Percentiles rank a stretch among this genome's conserved stretches.
phyloP scores from a whole-genome alignment of 2,888 invertebrate species.

The Augiades crinisus region DNA sequence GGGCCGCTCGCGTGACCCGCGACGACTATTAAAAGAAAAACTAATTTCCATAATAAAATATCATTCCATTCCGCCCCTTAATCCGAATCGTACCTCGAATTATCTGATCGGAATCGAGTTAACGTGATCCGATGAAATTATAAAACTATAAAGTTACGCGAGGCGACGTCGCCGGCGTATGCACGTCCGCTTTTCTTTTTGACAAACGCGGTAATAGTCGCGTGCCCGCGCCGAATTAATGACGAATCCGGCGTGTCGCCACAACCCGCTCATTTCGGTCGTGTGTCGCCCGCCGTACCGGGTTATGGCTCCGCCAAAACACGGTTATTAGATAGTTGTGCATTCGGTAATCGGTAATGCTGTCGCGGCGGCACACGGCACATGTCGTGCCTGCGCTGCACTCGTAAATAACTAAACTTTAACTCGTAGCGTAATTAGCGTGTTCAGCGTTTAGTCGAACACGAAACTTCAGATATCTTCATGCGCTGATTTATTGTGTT shows the following conservation, averaged over 20 bases:
- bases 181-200: conserved; percentile 70
- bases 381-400: conserved; percentile 64
- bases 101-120: conserved; percentile 75
- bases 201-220: conserved; percentile 73
- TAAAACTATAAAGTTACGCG: conserved; percentile 72
- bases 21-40: conserved; percentile 73
- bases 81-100: conserved; percentile 53
- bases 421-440: conserved; percentile 59
- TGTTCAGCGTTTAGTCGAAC: conserved; percentile 46
- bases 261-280: conserved; percentile 70
- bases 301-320: conserved; percentile 60
- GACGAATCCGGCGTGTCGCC: conserved; percentile 70
- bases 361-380: conserved; percentile 60
- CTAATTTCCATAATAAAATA: conserved; percentile 77
- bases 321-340: conserved; percentile 74
- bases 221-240: conserved; percentile 74
- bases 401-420: conserved; percentile 63
- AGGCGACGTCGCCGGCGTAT: conserved; percentile 71
- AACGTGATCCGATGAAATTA: conserved; percentile 73
- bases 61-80: conserved; percentile 54
- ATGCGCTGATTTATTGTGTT: conserved; percentile 15
- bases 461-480: conserved; percentile 16
- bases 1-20: conserved; percentile 69
- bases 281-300: conserved; percentile 41
- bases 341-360: conserved; percentile 55